Percentiles rank a stretch among this genome's conserved stretches.
Evolutionary conservation across 2,888 invertebrate genomes (phyloP).

Genomic region (Macrostomum cliftonense): DNA sequence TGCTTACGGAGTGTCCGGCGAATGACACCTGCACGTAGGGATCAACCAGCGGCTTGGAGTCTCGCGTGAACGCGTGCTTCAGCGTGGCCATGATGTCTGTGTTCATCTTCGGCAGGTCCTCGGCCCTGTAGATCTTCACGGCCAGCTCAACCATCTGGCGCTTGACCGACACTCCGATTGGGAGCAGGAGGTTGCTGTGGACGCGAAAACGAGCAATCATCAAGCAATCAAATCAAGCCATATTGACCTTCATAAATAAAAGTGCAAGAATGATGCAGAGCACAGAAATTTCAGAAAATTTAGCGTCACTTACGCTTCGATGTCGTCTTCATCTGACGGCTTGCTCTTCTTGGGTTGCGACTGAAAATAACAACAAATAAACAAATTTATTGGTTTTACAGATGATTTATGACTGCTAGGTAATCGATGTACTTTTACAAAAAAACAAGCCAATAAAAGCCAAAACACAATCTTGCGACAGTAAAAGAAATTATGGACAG

Average conservation of each 20-base stretch:
- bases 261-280: background rate
- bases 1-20: constrained; percentile 62
- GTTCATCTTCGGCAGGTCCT: constrained; percentile 73
- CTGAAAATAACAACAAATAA: background rate
- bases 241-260: no score
- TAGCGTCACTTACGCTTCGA: constrained; percentile 56
- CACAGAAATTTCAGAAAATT: background rate
- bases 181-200: constrained; percentile 63
- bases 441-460: no score
- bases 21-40: constrained; percentile 72
- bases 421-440: no score
- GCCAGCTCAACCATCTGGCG: constrained; percentile 63
- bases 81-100: constrained; percentile 70
- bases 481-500: no score
- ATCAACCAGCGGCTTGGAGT: constrained; percentile 65
- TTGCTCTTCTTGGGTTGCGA: background rate
- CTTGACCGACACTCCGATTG: constrained; percentile 53
- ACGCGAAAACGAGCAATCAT: no score
- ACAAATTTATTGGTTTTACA: background rate
- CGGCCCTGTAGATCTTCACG: constrained; percentile 62
- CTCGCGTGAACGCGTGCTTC: constrained; percentile 69
- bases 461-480: no score
- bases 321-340: constrained; percentile 72
- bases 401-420: no score
- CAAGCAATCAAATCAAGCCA: no score